These are phyloP conservation scores for Euleptes europaea DNA, from an alignment of 2,113 vertebrate genomes.

Conservation along the genomic window DNA sequence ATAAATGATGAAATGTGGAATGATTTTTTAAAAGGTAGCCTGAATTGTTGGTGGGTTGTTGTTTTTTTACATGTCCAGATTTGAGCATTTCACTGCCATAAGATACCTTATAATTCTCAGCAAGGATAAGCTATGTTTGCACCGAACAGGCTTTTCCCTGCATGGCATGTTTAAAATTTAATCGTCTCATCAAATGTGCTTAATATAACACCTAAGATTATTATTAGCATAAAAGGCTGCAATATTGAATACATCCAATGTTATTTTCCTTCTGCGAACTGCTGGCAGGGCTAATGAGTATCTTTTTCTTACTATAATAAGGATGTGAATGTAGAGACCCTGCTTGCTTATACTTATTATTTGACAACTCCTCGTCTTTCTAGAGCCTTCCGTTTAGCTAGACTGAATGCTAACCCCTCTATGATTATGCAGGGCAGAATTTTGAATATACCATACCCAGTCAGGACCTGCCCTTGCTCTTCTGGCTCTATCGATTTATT, in stretches of 20 bases:
- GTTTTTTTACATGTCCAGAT: not conserved
- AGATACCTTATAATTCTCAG: constrained; percentile 18
- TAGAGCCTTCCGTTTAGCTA: no score
- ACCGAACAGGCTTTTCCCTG: not conserved
- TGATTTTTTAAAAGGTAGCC: not conserved
- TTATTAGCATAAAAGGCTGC: constrained; percentile 28
- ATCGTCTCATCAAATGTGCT: constrained; percentile 40
- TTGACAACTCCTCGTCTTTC: no score
- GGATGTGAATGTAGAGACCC: constrained; percentile 44
- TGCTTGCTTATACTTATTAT: no score
- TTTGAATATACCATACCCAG: no score
- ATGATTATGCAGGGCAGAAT: no score
- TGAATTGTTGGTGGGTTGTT: no score
- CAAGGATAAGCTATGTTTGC: constrained; percentile 19
- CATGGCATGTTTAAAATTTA: constrained; percentile 35
- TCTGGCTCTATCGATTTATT: no score
- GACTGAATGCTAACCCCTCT: no score
- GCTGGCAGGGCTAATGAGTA: constrained; percentile 43
- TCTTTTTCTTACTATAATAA: constrained; percentile 31
- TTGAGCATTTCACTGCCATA: not conserved
- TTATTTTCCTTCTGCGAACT: constrained; percentile 17
- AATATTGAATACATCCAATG: constrained; percentile 31
- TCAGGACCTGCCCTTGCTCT: no score
- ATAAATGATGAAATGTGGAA: not conserved
- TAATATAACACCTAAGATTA: constrained; percentile 49